Evolutionary conservation across 1,140 invertebrate species (phyloP).

Genomic region (Xylocopa sonorina): DNA sequence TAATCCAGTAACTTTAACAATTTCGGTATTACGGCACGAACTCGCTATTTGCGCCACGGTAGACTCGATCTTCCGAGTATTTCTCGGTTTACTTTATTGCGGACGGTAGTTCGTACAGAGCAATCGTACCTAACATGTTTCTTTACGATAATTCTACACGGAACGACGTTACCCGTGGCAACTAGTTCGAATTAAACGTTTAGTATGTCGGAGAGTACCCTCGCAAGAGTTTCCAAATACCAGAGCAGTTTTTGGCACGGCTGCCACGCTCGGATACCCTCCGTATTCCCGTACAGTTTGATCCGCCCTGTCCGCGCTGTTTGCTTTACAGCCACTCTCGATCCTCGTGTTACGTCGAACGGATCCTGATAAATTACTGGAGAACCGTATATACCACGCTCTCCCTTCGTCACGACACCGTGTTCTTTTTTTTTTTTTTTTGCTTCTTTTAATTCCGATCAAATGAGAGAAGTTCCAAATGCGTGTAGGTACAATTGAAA

Average conservation of each 20-base stretch:
- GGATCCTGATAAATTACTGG: not conserved
- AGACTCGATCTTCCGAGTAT: not conserved
- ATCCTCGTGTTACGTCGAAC: not conserved
- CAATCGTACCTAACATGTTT: not conserved
- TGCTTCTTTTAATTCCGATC: not conserved
- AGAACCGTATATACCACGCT: no score
- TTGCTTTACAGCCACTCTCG: not conserved
- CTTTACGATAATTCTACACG: not conserved
- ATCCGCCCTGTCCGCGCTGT: not conserved
- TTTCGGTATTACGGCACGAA: not conserved
- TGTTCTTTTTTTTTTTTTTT: no score
- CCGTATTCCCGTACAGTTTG: not conserved
- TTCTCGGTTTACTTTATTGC: not conserved
- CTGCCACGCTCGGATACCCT: not conserved
- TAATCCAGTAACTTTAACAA: conserved; percentile 7
- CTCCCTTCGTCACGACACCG: no score
- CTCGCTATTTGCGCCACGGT: not conserved
- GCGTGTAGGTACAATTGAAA: no score
- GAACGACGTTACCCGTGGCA: not conserved
- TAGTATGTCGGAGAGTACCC: not conserved
- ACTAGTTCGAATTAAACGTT: conserved; percentile 7
- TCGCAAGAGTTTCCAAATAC: not conserved
- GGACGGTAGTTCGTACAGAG: fast-evolving
- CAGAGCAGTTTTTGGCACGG: conserved; percentile 15
- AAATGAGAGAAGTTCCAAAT: not conserved